Conservation (phyloP, 2,797 vertebrate species). For the Pseudochromis fuscus region DNA sequence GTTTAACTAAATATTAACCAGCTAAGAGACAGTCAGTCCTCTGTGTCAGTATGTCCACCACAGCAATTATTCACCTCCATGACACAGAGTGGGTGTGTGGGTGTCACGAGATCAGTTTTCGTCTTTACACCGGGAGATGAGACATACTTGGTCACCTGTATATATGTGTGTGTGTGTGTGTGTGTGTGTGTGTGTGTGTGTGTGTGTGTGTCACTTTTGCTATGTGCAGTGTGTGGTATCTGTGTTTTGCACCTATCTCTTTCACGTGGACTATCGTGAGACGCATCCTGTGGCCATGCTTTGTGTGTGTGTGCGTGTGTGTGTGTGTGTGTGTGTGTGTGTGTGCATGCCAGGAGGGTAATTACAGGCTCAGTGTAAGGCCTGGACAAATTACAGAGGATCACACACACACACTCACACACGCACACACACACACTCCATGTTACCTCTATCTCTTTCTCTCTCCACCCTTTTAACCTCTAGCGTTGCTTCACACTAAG, state of each 20-base stretch:
- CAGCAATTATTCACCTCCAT: conserved; percentile 38
- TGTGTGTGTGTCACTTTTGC: conserved; percentile 56
- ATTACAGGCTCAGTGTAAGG: conserved; percentile 76
- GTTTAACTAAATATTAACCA: conserved; percentile 70
- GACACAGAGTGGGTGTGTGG: conserved; percentile 28
- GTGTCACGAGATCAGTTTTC: conserved; percentile 43
- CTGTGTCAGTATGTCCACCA: conserved; percentile 50
- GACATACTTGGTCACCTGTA: conserved; percentile 31
- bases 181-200: too few relatives aligned
- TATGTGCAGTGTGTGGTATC: conserved; percentile 44
- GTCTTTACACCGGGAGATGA: conserved; percentile 1
- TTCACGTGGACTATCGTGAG: conserved; percentile 62
- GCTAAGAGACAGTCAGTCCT: conserved; percentile 47
- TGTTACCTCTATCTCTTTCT: conserved; percentile 43
- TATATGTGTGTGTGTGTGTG: too few relatives aligned
- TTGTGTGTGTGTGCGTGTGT: conserved; percentile 34
- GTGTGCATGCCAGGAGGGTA: conserved; percentile 58
- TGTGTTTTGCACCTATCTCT: conserved; percentile 56
- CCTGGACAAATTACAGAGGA: conserved; percentile 81
- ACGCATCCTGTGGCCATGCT: conserved; percentile 51
- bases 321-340: conserved; percentile 34
- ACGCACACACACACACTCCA: conserved; percentile 48
- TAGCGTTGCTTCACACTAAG: conserved; percentile 52
- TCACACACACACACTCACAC: conserved; percentile 55
- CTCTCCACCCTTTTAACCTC: conserved; percentile 63